Conservation (phyloP, 2,113 vertebrate genomes). For the Numida meleagris region DNA sequence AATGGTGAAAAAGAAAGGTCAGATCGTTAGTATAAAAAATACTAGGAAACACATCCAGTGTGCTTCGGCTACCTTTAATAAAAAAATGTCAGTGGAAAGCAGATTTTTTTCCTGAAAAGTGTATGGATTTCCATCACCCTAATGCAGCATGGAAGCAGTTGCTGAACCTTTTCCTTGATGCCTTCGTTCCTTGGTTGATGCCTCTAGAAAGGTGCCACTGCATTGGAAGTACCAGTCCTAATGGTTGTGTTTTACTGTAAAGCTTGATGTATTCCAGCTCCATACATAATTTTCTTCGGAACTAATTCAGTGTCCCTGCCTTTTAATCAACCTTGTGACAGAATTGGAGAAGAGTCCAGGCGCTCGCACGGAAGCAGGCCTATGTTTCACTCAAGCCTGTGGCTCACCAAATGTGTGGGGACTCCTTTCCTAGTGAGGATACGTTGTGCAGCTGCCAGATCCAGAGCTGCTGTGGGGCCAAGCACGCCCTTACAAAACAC, state of each 20-base stretch:
- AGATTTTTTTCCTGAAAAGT: background rate
- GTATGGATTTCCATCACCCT: background rate
- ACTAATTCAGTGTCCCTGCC: background rate
- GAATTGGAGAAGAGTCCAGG: background rate
- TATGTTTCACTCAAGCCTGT: background rate
- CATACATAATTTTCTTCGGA: background rate
- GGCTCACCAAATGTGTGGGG: background rate
- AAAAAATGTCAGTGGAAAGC: background rate
- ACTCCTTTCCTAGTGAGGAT: background rate
- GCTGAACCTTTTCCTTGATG: background rate
- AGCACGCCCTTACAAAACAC: background rate
- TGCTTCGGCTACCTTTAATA: background rate
- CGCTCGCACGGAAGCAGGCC: background rate
- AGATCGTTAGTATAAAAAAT: background rate
- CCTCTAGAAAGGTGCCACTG: background rate
- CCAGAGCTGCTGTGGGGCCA: conserved; percentile 8
- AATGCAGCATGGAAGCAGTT: background rate
- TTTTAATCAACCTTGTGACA: conserved; percentile 15
- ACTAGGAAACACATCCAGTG: background rate
- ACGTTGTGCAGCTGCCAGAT: background rate
- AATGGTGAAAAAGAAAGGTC: background rate
- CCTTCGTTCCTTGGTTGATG: background rate
- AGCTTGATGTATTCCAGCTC: conserved; percentile 9
- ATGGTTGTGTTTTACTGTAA: background rate
- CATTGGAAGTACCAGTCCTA: background rate